Percentiles rank a stretch among this genome's conserved stretches.
Evolutionary conservation across 2,113 vertebrate genomes (phyloP).

Genomic region (Ceuthmochares aereus): DNA sequence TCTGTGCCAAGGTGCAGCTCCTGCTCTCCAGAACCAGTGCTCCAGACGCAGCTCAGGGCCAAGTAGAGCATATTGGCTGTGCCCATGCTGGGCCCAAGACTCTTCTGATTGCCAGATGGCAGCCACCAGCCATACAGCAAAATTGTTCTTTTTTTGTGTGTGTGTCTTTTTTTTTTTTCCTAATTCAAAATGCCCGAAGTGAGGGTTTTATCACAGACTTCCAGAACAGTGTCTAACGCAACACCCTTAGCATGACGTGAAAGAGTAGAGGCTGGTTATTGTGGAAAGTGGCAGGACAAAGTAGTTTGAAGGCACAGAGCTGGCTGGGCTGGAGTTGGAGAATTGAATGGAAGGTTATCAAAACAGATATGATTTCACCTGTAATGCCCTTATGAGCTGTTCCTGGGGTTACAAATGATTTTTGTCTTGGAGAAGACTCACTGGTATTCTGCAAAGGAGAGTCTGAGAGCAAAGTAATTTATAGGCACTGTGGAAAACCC

Average conservation of each 20-base stretch:
- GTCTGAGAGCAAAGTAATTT: background rate
- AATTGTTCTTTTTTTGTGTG: background rate
- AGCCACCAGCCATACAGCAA: background rate
- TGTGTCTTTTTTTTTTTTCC: background rate
- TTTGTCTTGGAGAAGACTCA: background rate
- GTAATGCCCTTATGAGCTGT: background rate
- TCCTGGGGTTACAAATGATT: background rate
- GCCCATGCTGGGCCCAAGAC: background rate
- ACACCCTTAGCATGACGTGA: background rate
- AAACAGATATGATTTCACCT: background rate
- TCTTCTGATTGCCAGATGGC: background rate
- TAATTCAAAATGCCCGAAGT: background rate
- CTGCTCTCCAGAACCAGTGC: background rate
- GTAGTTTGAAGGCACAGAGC: background rate
- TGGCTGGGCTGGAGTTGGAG: background rate
- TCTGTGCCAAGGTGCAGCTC: background rate
- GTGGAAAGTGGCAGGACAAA: background rate
- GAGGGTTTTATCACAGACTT: background rate
- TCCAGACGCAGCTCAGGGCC: background rate
- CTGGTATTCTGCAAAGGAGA: background rate
- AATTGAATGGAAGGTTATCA: background rate
- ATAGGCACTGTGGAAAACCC: background rate
- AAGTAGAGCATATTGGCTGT: background rate
- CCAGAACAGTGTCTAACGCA: background rate
- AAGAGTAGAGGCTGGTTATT: background rate